These are phyloP conservation scores for Scaptomyza parva DNA, from an alignment of 2,888 invertebrate species.

Conservation along the genomic window DNA sequence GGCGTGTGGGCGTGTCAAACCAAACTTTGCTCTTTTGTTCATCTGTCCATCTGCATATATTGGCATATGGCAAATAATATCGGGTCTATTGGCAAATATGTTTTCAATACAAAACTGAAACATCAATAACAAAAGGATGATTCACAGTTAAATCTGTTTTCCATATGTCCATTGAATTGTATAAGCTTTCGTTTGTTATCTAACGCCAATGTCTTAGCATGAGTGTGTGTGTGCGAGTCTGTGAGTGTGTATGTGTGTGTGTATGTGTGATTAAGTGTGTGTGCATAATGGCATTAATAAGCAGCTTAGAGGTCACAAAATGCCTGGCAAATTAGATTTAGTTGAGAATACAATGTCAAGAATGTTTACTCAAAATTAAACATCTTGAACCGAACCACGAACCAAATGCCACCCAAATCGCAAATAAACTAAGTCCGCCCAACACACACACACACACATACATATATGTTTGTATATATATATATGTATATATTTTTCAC, in stretches of 20 bases:
- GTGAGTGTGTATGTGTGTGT: not conserved
- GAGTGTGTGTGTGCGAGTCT: not conserved
- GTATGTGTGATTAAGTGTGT: slow-evolving; percentile 1
- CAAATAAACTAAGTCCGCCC: not conserved
- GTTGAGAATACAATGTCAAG: slow-evolving; percentile 43
- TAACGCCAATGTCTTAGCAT: not conserved
- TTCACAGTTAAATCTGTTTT: not conserved
- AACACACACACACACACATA: not conserved
- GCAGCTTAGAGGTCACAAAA: slow-evolving; percentile 38
- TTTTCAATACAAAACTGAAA: not conserved
- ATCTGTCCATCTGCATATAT: not conserved
- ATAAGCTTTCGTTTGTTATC: not conserved
- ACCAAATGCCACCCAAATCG: not conserved
- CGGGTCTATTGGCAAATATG: not conserved
- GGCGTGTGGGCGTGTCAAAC: not conserved
- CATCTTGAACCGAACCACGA: not conserved
- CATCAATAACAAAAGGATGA: not conserved
- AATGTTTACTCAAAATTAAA: slow-evolving; percentile 33
- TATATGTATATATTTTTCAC: not conserved
- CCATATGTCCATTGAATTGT: not conserved
- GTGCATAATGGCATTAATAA: slow-evolving; percentile 39
- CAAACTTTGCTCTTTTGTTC: not conserved
- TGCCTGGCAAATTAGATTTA: slow-evolving; percentile 44
- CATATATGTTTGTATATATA: not conserved
- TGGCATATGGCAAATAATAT: not conserved